Conservation (phyloP, 1,140 invertebrate species). For the Zaprionus ghesquierei region DNA sequence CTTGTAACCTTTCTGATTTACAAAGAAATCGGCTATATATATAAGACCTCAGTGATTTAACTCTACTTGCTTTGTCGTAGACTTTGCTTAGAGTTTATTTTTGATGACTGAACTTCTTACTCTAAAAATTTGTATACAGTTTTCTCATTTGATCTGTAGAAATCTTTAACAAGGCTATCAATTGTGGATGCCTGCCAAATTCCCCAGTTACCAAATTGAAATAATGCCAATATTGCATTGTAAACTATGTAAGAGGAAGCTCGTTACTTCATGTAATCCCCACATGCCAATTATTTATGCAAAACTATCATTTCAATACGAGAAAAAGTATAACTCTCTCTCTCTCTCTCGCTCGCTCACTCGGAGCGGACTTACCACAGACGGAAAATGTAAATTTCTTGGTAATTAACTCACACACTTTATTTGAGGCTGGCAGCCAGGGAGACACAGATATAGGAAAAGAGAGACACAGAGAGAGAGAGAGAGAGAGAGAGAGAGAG, state of each 20-base stretch:
- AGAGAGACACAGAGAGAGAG: background rate
- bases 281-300: slow-evolving; percentile 18
- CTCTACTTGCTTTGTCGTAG: no score
- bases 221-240: background rate
- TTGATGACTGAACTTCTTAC: no score
- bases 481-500: background rate
- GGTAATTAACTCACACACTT: slow-evolving; percentile 66
- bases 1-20: background rate
- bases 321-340: background rate
- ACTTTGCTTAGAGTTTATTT: no score
- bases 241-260: background rate
- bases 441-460: background rate
- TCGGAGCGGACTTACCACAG: background rate
- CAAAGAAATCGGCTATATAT: no score
- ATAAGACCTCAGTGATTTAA: no score
- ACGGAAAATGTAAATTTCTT: slow-evolving; percentile 55
- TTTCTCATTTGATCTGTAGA: background rate
- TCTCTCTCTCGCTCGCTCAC: background rate
- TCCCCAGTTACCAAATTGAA: background rate
- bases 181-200: background rate
- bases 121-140: no score
- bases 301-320: background rate
- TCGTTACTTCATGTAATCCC: background rate
- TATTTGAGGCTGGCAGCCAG: background rate
- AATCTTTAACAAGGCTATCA: no score